A percentile compares a stretch with the other conserved stretches of the same genome.
Conservation (phyloP, 2,797 vertebrate genomes). For the Sciaenops ocellatus region DNA sequence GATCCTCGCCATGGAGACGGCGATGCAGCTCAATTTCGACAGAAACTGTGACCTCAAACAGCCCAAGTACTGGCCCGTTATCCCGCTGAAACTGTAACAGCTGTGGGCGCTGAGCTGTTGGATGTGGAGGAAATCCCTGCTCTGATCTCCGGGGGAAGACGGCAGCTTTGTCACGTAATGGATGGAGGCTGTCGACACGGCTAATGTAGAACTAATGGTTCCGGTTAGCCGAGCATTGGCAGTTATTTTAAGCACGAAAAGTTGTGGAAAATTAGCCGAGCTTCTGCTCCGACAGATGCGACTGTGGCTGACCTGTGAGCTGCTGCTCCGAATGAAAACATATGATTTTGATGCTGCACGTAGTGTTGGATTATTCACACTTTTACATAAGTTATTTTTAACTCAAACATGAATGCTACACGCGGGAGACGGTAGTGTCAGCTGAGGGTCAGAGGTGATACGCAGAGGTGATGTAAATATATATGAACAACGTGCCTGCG, state of each 20-base stretch:
- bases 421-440: background rate
- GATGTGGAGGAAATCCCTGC: background rate
- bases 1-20: conserved; percentile 94
- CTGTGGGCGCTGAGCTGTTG: background rate
- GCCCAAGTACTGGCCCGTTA: conserved; percentile 98
- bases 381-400: background rate
- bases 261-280: conserved; percentile 27
- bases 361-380: background rate
- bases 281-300: background rate
- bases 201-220: conserved; percentile 29
- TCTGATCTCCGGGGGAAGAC: background rate
- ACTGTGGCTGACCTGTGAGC: conserved; percentile 31
- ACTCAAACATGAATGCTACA: background rate
- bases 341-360: background rate
- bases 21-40: conserved; percentile 88
- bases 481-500: conserved; percentile 28
- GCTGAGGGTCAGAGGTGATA: conserved; percentile 9
- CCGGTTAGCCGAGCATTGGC: conserved; percentile 3
- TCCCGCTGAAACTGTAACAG: conserved; percentile 90
- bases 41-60: conserved; percentile 93
- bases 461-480: conserved; percentile 33
- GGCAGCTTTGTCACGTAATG: conserved; percentile 5
- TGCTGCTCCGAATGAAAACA: conserved; percentile 13
- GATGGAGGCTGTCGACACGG: conserved; percentile 1
- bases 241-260: conserved; percentile 43